Evolutionary conservation across 1,140 invertebrate genomes (phyloP).

Genomic region (Drosophila triauraria): DNA sequence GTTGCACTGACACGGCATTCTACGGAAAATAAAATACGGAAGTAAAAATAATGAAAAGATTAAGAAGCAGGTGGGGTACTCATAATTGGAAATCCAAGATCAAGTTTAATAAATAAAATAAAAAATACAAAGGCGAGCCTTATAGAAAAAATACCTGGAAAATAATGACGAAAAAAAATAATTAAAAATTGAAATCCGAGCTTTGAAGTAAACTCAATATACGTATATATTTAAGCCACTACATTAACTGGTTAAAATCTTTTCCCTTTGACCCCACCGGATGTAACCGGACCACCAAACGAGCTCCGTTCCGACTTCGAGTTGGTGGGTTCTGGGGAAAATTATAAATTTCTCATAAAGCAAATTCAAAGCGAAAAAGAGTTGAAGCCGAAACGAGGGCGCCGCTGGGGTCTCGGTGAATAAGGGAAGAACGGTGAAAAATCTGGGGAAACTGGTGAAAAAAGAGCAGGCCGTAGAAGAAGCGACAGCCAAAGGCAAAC

Average conservation of each 20-base stretch:
- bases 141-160: background rate
- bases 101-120: constrained; percentile 1
- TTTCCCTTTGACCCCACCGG: constrained; percentile 13
- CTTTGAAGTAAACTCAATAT: constrained; percentile 3
- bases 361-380: constrained; percentile 45
- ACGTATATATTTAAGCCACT: background rate
- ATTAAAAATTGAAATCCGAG: background rate
- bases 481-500: constrained; percentile 44
- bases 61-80: no score
- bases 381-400: constrained; percentile 37
- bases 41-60: no score
- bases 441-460: background rate
- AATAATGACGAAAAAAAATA: background rate
- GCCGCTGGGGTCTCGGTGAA: constrained; percentile 3
- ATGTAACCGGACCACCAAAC: constrained; percentile 8
- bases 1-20: no score
- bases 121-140: background rate
- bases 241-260: constrained; percentile 17
- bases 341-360: constrained; percentile 44
- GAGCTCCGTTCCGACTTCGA: constrained; percentile 32
- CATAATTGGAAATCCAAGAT: no score
- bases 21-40: no score
- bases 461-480: constrained; percentile 4
- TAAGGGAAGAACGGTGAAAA: background rate
- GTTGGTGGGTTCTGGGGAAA: constrained; percentile 14